Percentiles rank a stretch among this genome's conserved stretches.
phyloP scores from a whole-genome alignment of 2,797 vertebrate species.

The Dipus sagitta region DNA sequence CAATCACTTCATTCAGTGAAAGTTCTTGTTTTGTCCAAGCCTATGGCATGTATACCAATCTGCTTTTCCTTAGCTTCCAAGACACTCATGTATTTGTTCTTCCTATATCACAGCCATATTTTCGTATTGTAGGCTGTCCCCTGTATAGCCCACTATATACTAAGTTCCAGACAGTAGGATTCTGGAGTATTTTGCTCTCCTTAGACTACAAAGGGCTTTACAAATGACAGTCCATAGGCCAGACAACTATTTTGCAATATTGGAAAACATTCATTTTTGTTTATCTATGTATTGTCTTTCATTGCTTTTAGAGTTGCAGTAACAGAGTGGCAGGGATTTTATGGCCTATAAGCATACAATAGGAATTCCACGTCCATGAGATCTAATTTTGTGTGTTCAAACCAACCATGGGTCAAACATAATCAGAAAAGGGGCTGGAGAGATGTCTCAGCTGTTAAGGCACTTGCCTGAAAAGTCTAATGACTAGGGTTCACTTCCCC shows the following conservation, averaged over 20 bases:
- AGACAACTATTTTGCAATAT: not conserved
- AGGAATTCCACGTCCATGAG: not conserved
- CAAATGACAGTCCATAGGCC: not conserved
- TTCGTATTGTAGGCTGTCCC: not conserved
- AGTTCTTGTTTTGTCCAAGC: not conserved
- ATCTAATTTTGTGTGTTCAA: too few species aligned
- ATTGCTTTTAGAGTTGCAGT: constrained; percentile 12
- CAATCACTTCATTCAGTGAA: constrained; percentile 5
- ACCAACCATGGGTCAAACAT: too few species aligned
- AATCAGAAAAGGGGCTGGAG: too few species aligned
- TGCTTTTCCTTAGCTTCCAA: not conserved
- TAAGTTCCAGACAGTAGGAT: not conserved
- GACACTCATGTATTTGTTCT: not conserved
- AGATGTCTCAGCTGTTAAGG: too few species aligned
- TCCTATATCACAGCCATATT: not conserved
- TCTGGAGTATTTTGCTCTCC: not conserved
- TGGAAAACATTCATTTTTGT: not conserved
- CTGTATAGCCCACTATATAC: not conserved
- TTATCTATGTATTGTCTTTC: not conserved
- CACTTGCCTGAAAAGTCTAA: too few species aligned
- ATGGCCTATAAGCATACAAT: not conserved
- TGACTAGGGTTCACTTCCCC: too few species aligned
- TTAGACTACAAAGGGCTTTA: not conserved
- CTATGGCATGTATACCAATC: constrained; percentile 1
- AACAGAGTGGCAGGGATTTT: not conserved